These are phyloP conservation scores for Motacilla tschutschensis DNA, from an alignment of 2,113 vertebrate genomes.

Conservation along the genomic window DNA sequence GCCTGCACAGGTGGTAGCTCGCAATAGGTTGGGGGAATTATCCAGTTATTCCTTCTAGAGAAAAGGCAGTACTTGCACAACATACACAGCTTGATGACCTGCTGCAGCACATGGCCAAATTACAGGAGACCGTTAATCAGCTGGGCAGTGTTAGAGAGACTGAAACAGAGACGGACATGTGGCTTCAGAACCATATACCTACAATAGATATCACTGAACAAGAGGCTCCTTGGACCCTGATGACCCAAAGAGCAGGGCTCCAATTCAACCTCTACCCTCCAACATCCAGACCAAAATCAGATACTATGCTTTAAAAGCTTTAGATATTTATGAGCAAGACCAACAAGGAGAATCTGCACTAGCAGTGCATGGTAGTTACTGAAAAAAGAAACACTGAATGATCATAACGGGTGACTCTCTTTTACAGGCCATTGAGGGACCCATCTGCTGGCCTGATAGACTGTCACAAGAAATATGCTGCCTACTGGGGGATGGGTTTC, in stretches of 20 bases:
- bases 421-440: background rate
- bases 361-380: no score
- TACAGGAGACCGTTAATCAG: background rate
- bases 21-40: background rate
- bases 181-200: background rate
- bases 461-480: background rate
- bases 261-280: background rate
- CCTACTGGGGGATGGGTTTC: background rate
- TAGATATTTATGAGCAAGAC: background rate
- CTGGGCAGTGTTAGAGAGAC: background rate
- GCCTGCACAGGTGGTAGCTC: background rate
- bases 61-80: background rate
- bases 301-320: background rate
- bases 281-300: background rate
- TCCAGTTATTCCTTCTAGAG: background rate
- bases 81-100: background rate
- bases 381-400: background rate
- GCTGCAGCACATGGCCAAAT: background rate
- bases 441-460: background rate
- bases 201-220: fast-evolving
- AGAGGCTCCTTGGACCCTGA: background rate
- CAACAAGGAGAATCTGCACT: background rate
- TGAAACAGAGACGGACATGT: background rate
- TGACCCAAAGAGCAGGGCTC: background rate
- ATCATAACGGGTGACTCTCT: background rate